These are phyloP conservation scores for Zoroaster sp. DNA, from an alignment of 53 echinoderm and acorn worm genomes.

Conservation along the genomic window DNA sequence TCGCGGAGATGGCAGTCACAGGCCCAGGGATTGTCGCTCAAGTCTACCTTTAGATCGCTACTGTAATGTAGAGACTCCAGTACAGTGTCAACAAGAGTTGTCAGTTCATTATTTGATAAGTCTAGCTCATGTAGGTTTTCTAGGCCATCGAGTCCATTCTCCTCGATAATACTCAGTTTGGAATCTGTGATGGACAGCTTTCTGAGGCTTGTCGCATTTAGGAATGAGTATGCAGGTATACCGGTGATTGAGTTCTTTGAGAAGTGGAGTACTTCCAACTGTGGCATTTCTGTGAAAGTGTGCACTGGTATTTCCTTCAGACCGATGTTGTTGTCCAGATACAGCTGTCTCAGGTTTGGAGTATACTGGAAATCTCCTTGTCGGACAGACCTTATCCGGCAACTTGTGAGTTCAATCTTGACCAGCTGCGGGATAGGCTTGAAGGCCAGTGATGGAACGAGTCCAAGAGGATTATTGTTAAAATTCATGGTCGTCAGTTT, in stretches of 20 bases:
- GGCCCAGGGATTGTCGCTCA: constrained; percentile 64
- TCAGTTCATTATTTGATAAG: constrained; percentile 53
- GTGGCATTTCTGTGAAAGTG: constrained; percentile 7
- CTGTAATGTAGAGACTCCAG: constrained; percentile 21
- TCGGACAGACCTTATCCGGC: constrained; percentile 6
- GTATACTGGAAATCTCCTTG: constrained; percentile 47
- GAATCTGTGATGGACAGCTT: constrained; percentile 24
- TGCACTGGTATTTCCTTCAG: constrained; percentile 7
- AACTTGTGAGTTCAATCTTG: constrained; percentile 8
- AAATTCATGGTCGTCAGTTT: constrained; percentile 34
- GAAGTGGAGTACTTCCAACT: constrained; percentile 49
- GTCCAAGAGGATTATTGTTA: constrained; percentile 26
- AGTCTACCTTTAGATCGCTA: constrained; percentile 2
- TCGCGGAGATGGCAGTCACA: constrained; percentile 62
- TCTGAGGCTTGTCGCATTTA: constrained; percentile 7
- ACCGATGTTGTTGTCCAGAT: constrained; percentile 50
- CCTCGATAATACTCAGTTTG: constrained; percentile 19
- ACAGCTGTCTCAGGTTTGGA: constrained; percentile 27
- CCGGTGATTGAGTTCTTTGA: constrained; percentile 41
- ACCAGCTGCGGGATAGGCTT: constrained; percentile 23
- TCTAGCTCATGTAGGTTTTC: constrained; percentile 49
- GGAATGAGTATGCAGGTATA: constrained; percentile 46
- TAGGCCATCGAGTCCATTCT: neutral
- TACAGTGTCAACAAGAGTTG: neutral
- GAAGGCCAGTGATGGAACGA: constrained; percentile 36